Base-by-base conservation (phyloP, 2,797 vertebrate genomes). In the Nannoperca obscura region DNA sequence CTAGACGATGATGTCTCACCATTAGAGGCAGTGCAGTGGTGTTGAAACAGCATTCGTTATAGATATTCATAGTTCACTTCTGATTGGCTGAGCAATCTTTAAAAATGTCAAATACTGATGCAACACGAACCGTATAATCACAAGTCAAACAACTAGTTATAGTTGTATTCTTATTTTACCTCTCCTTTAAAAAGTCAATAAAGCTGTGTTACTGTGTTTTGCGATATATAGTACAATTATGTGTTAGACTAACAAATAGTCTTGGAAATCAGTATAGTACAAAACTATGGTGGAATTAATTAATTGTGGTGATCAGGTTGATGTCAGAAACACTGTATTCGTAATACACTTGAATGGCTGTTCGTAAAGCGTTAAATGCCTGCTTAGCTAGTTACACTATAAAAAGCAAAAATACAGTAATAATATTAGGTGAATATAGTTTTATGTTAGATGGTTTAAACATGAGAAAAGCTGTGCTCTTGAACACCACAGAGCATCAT, bases 1-100 rank as follows among this genome's bases (percentile, higher is more conserved):
- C 83, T 66, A 19, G 74, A 75, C 78, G 86, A 90, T 91, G 83
- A 88, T 87, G 71, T 64, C 73, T 70, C 66, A 36, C 79, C 69
- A 76, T 88, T 44, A 62, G 66, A 75, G 44, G 40, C 71, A 36
- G 49, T 38, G 30, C 66, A 44, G 22, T 59, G 34, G 49, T 44
- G 42, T 79, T 17, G 17, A 54, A 74, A 53, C 5, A 15, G 12
- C 47, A 27, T 50, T 27, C 3, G 7, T n/a, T 30, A 32, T 9
- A 59, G 6, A 38, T 58, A 3, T 11, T 63, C 20, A 1, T 53
- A 2, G 20, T 73, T 62, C 11, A 38, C 4, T 2, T 50, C 5
- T 52, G 5, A 27, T 11, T 46, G 13, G 12, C 42, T 53, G 4
- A 30, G 9, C 13, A 47, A 69, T 55, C 8, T 4, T 27, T 27